These are phyloP conservation scores for Nothobranchius furzeri DNA, from an alignment of 2,113 vertebrate species.

Conservation along the genomic window DNA sequence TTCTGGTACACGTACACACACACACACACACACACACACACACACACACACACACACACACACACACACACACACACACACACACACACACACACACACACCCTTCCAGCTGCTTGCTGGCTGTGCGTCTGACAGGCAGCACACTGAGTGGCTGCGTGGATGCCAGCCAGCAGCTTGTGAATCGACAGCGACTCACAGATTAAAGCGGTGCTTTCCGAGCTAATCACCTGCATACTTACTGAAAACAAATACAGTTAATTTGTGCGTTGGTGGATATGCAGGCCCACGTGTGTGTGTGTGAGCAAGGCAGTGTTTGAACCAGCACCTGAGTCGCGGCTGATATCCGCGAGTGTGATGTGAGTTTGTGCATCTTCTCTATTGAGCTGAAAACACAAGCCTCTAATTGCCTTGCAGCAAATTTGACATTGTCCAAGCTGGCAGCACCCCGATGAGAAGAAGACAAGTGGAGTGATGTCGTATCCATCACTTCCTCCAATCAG, in stretches of 20 bases:
- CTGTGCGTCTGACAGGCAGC: slow-evolving; percentile 60
- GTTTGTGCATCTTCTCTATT: slow-evolving; percentile 32
- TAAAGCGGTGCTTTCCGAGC: slow-evolving; percentile 55
- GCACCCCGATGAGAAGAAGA: slow-evolving; percentile 49
- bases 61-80: slow-evolving; percentile 12
- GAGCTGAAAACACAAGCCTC: slow-evolving; percentile 36
- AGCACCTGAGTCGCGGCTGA: slow-evolving; percentile 6
- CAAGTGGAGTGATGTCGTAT: slow-evolving; percentile 40
- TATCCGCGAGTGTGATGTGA: background rate
- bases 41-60: too few relatives aligned
- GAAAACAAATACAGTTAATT: slow-evolving; percentile 24
- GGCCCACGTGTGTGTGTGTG: background rate
- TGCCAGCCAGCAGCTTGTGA: slow-evolving; percentile 59
- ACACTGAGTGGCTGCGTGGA: slow-evolving; percentile 55
- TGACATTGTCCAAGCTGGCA: slow-evolving; percentile 59
- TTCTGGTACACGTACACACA: background rate
- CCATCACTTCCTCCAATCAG: slow-evolving; percentile 52
- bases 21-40: background rate
- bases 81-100: slow-evolving; percentile 29
- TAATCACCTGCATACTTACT: slow-evolving; percentile 58
- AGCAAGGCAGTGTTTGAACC: background rate
- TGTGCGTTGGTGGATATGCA: slow-evolving; percentile 34
- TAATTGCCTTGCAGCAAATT: slow-evolving; percentile 64
- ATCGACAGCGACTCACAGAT: slow-evolving; percentile 69
- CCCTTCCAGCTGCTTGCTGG: slow-evolving; percentile 50